Conservation (phyloP, 2,113 vertebrate genomes). For the Odocoileus virginianus region DNA sequence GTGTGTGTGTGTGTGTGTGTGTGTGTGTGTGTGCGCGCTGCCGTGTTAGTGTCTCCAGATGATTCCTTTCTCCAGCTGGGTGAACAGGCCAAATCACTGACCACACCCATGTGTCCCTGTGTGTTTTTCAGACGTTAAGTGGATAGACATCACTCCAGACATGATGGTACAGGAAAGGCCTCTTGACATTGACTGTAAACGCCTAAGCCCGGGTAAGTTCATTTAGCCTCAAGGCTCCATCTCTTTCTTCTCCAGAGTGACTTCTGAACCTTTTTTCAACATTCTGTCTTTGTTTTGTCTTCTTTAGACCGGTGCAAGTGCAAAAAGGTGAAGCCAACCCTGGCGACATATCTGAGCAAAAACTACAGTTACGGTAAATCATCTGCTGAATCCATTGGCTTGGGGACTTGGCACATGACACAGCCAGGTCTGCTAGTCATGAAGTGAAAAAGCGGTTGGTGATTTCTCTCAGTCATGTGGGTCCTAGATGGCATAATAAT, state of each 20-base stretch:
- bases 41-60: not conserved
- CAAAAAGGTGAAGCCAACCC: conserved; percentile 84
- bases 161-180: conserved; percentile 79
- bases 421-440: not conserved
- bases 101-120: not conserved
- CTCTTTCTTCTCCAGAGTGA: not conserved
- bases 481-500: not conserved
- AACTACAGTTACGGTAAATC: conserved; percentile 90
- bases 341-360: conserved; percentile 84
- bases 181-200: conserved; percentile 78
- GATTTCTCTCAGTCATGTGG: not conserved
- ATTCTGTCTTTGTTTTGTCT: conserved; percentile 31
- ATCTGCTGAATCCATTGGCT: not conserved
- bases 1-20: not conserved
- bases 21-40: not conserved
- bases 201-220: conserved; percentile 80
- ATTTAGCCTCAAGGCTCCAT: not conserved
- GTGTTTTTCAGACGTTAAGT: conserved; percentile 80
- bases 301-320: conserved; percentile 84
- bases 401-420: not conserved
- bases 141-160: conserved; percentile 83
- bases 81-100: not conserved
- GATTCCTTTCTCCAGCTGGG: not conserved
- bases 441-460: not conserved
- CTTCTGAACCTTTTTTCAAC: not conserved